These are phyloP conservation scores for Plotosus lineatus DNA, from an alignment of 2,113 vertebrate species.

Conservation along the genomic window DNA sequence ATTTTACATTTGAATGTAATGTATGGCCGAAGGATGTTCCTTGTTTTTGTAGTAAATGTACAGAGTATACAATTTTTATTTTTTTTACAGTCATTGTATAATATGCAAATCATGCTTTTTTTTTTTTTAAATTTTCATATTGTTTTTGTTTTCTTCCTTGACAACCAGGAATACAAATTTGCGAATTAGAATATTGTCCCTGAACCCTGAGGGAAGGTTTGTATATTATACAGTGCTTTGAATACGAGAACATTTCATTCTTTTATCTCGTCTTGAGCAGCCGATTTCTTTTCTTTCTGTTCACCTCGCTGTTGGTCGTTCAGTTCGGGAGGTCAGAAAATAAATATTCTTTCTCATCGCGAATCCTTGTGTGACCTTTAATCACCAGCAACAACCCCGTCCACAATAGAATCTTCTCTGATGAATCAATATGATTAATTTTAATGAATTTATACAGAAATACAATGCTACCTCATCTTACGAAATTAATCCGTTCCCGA, in stretches of 20 bases:
- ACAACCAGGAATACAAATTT: background rate
- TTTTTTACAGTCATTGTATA: conserved; percentile 49
- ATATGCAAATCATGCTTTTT: conserved; percentile 9
- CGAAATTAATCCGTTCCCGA: no score
- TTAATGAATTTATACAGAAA: background rate
- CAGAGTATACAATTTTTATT: conserved; percentile 26
- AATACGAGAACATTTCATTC: background rate
- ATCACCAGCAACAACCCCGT: background rate
- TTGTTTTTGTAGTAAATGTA: conserved; percentile 36
- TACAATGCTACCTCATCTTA: no score
- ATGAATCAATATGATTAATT: no score
- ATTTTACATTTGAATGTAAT: conserved; percentile 39
- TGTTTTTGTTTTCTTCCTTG: background rate
- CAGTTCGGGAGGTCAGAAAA: background rate
- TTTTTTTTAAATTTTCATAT: background rate
- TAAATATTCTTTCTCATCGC: background rate
- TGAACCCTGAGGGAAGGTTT: background rate
- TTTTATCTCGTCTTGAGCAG: background rate
- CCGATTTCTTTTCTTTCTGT: background rate
- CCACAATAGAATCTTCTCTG: background rate
- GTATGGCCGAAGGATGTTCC: conserved; percentile 22
- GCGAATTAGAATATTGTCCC: background rate
- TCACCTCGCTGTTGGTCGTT: background rate
- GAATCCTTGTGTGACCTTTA: background rate
- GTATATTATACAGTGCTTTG: conserved; percentile 6